Evolutionary conservation across 2,888 invertebrate species (phyloP).

Genomic region (Bhutanitis thaidina): DNA sequence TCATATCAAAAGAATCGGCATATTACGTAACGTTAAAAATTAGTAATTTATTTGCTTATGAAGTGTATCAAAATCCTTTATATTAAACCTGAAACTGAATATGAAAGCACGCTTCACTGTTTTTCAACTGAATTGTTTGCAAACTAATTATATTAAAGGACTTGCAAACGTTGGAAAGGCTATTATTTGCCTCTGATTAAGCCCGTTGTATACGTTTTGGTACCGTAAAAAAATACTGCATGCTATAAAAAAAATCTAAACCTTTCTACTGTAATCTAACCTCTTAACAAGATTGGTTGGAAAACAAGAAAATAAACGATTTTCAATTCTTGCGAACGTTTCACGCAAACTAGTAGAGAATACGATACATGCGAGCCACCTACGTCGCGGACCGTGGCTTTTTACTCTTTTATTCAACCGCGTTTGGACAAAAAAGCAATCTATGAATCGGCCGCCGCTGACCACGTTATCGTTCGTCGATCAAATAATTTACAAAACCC

Average conservation of each 20-base stretch:
- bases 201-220: too few relatives aligned
- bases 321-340: slow-evolving; percentile 47
- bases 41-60: too few relatives aligned
- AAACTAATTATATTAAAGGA: too few relatives aligned
- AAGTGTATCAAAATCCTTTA: too few relatives aligned
- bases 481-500: slow-evolving; percentile 11
- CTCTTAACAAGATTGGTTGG: slow-evolving; percentile 30
- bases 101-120: too few relatives aligned
- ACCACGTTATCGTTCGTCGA: slow-evolving; percentile 36
- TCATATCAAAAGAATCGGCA: too few relatives aligned
- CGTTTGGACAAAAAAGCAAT: slow-evolving; percentile 70
- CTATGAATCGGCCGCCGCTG: slow-evolving; percentile 61
- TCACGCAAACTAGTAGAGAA: slow-evolving; percentile 45
- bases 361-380: slow-evolving; percentile 58
- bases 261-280: slow-evolving; percentile 24
- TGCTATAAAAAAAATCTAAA: neutral
- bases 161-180: too few relatives aligned
- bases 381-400: slow-evolving; percentile 41
- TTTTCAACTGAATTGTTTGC: too few relatives aligned
- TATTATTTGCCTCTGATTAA: too few relatives aligned
- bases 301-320: slow-evolving; percentile 39
- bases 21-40: too few relatives aligned
- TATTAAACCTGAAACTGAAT: too few relatives aligned
- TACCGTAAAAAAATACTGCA: neutral
- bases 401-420: slow-evolving; percentile 55